Evolutionary conservation across 2,113 vertebrate species (phyloP), one percentile per base, ranked within the genome.

Genomic region (Istiophorus platypterus): DNA sequence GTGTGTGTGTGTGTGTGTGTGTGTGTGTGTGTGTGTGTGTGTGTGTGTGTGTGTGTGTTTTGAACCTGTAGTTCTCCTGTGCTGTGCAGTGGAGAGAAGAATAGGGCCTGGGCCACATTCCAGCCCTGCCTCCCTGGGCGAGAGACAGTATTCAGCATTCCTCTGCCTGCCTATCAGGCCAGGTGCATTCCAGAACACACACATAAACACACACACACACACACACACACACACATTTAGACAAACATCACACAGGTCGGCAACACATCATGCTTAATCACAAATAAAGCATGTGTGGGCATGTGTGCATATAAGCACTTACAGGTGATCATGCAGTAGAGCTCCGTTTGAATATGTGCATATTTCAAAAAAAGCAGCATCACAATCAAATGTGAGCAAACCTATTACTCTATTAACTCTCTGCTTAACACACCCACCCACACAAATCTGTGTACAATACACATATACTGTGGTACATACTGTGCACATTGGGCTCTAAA

Each of bases 71-170:
- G 76, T 58, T 85, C 76, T 84, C 82, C 84, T 90, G 84, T 81
- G 73, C 76, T 90, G 89, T 87, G 84, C 71, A 84, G 80, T 85
- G 87, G 76, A 91, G 76, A 88, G 91, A 94, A 93, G 92, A 92
- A 92, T 89, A 91, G 84, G 88, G 89, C 91, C 91, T 81, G 89
- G 90, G 89, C 90, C 93, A 92, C 95, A 95, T 95, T 95, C 95
- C 94, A 94, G 87, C 78, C 88, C 85, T 91, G 87, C 90, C 91
- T 94, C 93, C 93, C 85, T 91, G 93, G 92, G 92, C 58, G 89
- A 93, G 86, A 92, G 88, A 90, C 87, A 86, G 92, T 90, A 78
- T 92, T 93, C 88, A 91, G 89, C 94, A 95, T 95, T 95, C 95
- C 91, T 88, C 83, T 82, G 85, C 91, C 88, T 93, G 91, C 85